phyloP scores from a whole-genome alignment of 1,140 invertebrate species.

The Gyrodactylus salaris region DNA sequence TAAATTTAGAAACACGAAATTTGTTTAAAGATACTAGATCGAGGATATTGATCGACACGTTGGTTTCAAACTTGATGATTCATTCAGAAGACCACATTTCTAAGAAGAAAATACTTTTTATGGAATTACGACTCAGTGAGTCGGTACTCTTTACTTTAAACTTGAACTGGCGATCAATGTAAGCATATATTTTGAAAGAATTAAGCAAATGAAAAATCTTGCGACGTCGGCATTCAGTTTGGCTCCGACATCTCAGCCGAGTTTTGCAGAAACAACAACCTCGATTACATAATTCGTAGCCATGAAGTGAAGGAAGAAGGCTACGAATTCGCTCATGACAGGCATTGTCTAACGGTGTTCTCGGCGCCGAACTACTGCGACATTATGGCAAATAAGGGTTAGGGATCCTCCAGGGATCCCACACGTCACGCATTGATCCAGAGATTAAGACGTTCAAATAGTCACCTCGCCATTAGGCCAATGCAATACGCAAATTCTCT shows the following conservation, averaged over 20 bases:
- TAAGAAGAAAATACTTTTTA: no score
- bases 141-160: no score
- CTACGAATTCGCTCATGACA: constrained; percentile 66
- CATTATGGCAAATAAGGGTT: constrained; percentile 86
- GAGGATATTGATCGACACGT: no score
- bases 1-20: no score
- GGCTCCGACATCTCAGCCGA: constrained; percentile 70
- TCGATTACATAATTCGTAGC: constrained; percentile 70
- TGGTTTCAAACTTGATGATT: no score
- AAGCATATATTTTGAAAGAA: no score
- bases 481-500: constrained; percentile 1
- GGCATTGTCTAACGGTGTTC: constrained; percentile 24
- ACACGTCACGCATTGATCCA: constrained; percentile 35
- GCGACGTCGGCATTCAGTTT: constrained; percentile 89
- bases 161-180: no score
- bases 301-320: constrained; percentile 91
- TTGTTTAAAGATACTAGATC: no score
- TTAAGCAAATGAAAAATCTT: no score
- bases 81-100: no score
- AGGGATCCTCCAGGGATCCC: constrained; percentile 47
- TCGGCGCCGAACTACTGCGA: constrained; percentile 98
- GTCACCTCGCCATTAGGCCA: constrained; percentile 1
- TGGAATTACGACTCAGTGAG: no score
- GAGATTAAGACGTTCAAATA: constrained; percentile 42
- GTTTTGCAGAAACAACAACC: constrained; percentile 37